Base-by-base conservation (phyloP, 1,140 invertebrate species). In the Anadara kagoshimensis region DNA sequence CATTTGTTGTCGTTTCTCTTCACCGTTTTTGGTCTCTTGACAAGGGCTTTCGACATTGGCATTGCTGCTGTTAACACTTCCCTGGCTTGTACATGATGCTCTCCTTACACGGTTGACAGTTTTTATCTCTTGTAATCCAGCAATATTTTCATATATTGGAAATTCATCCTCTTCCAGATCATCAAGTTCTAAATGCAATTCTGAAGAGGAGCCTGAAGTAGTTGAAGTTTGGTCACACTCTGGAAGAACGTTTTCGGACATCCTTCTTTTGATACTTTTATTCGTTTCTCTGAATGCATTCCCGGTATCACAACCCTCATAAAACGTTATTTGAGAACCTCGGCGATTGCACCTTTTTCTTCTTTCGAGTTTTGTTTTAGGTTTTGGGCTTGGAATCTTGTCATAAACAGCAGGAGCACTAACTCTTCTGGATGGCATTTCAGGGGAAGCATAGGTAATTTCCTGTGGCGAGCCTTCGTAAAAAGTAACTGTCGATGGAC, bases 401-500 rank as follows among this genome's bases (percentile, higher is more conserved):
- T 36, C 29, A 29, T 47, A 71, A 18, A 43, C 61, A 14, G 69
- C 47, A 22, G 69, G 69, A 18, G 69, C 69, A 64, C 69, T 71
- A 18, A 44, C 69, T 12, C 69, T 45, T 62, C 69, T 49, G 16
- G 59, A 36, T 26, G 47, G 59, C 57, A 69, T 26, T 24, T 45
- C 24, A 10, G 69, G 69, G 20, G 63, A 44, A 36, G 54, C 59
- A 54, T 71, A 63, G 8, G 61, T 71, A 7, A 62, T 22, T 16
- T 71, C 24, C 18, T 64, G 59, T 43, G 63, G 69, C 45, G n/a
- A 43, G 10, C 20, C 61, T 44, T 71, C 69, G 18, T 20, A 36
- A 47, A 71, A 71, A 22, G 47, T 62, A 36, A 63, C n/a, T 7
- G 69, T 71, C 24, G 69, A 71, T 11, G 69, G 59, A 0, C 69